These are phyloP conservation scores for Drosophila ironensis DNA, from an alignment of 1,140 invertebrate genomes.

Conservation along the genomic window DNA sequence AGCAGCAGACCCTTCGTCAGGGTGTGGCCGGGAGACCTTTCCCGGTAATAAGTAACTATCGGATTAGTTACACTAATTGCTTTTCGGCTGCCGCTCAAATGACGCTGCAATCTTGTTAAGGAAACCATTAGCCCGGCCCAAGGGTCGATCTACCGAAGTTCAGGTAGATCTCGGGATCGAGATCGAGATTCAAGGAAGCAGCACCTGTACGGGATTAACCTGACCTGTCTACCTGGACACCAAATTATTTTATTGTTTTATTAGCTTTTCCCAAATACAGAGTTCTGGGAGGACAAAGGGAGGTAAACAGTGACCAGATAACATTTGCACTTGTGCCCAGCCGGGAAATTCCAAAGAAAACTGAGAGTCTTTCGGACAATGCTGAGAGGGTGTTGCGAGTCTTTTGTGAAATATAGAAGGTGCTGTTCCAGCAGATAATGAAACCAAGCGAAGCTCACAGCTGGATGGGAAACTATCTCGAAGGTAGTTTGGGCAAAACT, in stretches of 20 bases:
- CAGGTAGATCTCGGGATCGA: conserved; percentile 43
- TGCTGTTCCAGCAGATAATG: no score
- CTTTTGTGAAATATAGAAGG: neutral
- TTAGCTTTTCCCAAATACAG: conserved; percentile 48
- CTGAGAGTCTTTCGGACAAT: neutral
- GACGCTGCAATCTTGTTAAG: conserved; percentile 69
- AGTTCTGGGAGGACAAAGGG: conserved; percentile 5
- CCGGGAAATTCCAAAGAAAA: conserved; percentile 28
- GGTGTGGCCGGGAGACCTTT: conserved; percentile 22
- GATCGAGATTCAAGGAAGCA: no score
- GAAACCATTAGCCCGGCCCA: conserved; percentile 35
- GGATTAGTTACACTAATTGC: conserved; percentile 67
- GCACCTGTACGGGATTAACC: conserved; percentile 74
- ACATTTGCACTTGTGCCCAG: conserved; percentile 20
- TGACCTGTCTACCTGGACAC: conserved; percentile 42
- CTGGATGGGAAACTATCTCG: no score
- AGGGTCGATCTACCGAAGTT: conserved; percentile 21
- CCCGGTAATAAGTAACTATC: conserved; percentile 16
- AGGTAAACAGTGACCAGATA: conserved; percentile 32
- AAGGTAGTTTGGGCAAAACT: no score
- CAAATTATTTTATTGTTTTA: conserved; percentile 72
- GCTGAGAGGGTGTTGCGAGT: neutral
- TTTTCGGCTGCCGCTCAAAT: conserved; percentile 28
- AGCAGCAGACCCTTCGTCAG: neutral
- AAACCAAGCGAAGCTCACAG: no score